Conservation (phyloP, 2,113 vertebrate genomes). For the Crotalus helleri region DNA sequence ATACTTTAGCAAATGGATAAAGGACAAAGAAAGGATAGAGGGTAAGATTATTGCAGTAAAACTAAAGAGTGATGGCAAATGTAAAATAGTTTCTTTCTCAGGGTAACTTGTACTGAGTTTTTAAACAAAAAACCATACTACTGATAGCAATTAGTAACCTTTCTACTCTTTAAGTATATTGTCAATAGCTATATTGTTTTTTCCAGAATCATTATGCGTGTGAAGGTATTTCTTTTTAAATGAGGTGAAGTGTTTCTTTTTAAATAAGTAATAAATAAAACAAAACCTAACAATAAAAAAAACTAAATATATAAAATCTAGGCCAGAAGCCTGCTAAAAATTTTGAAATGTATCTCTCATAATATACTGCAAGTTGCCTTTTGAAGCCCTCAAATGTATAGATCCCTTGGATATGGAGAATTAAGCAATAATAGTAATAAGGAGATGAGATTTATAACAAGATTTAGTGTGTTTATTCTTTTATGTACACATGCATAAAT, state of each 20-base stretch:
- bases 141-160: background rate
- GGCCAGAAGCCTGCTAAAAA: too few species aligned
- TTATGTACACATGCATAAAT: background rate
- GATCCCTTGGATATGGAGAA: background rate
- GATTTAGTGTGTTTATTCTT: background rate
- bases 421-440: background rate
- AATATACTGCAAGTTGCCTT: background rate
- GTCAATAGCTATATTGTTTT: background rate
- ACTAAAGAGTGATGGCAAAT: background rate
- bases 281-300: background rate
- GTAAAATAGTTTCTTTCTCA: background rate
- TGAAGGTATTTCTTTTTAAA: background rate
- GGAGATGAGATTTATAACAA: background rate
- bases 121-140: background rate
- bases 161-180: background rate
- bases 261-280: background rate
- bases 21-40: background rate
- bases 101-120: background rate
- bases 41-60: background rate
- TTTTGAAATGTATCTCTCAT: background rate
- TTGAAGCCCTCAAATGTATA: background rate
- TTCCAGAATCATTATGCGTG: background rate
- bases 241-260: background rate
- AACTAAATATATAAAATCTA: background rate
- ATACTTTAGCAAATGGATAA: slow-evolving; percentile 22